Evolutionary conservation across 2,113 vertebrate species (phyloP).

Genomic region (Melanerpes aurifrons): DNA sequence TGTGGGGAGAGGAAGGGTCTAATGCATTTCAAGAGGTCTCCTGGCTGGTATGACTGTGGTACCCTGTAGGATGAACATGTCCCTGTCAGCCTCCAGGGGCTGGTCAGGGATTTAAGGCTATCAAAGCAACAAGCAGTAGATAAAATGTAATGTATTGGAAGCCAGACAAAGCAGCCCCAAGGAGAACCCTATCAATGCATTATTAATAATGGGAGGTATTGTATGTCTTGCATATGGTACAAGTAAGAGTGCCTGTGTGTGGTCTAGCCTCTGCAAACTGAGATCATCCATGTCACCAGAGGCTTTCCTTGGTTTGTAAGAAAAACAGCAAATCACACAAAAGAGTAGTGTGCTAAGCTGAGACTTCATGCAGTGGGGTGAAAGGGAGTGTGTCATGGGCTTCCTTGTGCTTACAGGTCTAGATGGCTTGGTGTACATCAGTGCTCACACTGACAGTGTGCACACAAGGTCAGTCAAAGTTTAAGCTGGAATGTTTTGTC

Average conservation of each 20-base stretch:
- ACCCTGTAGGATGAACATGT: background rate
- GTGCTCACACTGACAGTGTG: background rate
- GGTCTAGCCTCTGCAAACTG: background rate
- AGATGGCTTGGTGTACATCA: background rate
- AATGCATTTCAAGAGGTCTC: background rate
- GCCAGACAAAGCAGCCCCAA: background rate
- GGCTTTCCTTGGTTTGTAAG: background rate
- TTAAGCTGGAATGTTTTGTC: background rate
- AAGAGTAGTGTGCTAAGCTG: background rate
- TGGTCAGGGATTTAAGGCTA: background rate
- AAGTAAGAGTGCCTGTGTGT: rapidly evolving
- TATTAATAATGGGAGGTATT: background rate
- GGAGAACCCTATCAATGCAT: background rate
- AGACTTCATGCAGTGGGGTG: background rate
- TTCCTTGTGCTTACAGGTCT: background rate
- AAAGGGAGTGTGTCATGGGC: background rate
- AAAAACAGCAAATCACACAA: background rate
- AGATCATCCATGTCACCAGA: background rate
- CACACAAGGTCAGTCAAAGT: background rate
- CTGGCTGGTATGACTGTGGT: background rate
- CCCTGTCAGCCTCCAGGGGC: background rate
- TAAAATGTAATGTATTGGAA: background rate
- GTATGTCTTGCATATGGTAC: background rate
- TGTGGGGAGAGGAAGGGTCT: background rate
- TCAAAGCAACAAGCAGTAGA: background rate